phyloP scores from a whole-genome alignment of 2,888 invertebrate genomes.

The Andricus curvator region DNA sequence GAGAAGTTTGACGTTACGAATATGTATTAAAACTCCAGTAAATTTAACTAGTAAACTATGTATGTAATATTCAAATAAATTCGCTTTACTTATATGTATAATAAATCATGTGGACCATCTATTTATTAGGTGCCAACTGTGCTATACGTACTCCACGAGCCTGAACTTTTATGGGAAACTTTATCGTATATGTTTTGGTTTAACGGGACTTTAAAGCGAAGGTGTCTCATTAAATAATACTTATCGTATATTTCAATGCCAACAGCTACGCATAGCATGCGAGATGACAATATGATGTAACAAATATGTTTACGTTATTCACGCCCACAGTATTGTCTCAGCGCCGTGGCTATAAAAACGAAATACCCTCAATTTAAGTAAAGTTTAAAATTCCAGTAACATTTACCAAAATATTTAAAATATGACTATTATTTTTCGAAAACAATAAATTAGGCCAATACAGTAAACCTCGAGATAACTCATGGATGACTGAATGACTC shows the following conservation, averaged over 20 bases:
- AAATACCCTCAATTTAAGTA: background rate
- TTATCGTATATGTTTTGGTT: constrained; percentile 24
- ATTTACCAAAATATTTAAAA: background rate
- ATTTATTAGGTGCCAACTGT: background rate
- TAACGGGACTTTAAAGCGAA: constrained; percentile 3
- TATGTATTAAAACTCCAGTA: background rate
- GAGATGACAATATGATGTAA: constrained; percentile 34
- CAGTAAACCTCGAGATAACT: background rate
- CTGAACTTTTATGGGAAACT: constrained; percentile 31
- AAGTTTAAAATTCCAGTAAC: background rate
- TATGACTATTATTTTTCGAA: background rate
- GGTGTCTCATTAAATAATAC: constrained; percentile 29
- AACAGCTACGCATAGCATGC: constrained; percentile 20
- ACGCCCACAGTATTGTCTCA: background rate
- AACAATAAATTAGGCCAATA: background rate
- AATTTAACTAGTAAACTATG: background rate
- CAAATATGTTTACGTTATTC: constrained; percentile 14
- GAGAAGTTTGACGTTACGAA: too few species aligned
- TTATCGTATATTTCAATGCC: constrained; percentile 21
- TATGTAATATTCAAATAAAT: background rate
- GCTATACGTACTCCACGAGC: background rate
- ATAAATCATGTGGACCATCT: background rate
- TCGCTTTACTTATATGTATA: background rate
- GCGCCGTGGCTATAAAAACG: background rate
- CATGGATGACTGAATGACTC: background rate